Conservation (phyloP, 2,113 vertebrate genomes). For the Aleadryas rufinucha region DNA sequence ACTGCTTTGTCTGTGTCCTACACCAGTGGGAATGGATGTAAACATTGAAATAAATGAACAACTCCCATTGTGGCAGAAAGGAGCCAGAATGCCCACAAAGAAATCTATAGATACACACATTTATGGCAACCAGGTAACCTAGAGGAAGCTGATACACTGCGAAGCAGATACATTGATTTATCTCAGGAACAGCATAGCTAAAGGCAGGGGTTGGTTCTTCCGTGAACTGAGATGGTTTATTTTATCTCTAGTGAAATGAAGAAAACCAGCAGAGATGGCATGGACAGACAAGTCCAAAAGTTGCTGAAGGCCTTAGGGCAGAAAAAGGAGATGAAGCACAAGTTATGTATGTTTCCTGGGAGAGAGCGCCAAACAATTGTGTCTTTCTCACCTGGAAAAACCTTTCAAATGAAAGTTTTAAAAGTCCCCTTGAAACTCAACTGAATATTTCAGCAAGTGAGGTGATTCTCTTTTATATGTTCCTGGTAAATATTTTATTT, state of each 20-base stretch:
- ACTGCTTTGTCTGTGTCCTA: background rate
- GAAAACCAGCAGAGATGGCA: background rate
- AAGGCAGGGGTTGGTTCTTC: background rate
- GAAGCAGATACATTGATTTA: background rate
- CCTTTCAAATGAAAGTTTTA: conserved; percentile 34
- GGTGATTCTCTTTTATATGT: background rate
- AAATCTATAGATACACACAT: background rate
- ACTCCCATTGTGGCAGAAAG: background rate
- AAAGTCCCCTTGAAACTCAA: background rate
- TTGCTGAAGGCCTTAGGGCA: background rate
- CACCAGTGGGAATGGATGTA: background rate
- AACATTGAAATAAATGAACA: background rate
- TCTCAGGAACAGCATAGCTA: background rate
- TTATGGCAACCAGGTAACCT: background rate
- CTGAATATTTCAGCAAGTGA: conserved; percentile 40
- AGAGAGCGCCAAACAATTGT: background rate
- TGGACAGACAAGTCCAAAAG: background rate
- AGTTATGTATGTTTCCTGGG: background rate
- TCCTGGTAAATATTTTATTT: conserved; percentile 54
- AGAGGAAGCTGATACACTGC: background rate
- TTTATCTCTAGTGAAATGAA: background rate
- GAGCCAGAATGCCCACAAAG: background rate
- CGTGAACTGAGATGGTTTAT: background rate
- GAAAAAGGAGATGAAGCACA: background rate
- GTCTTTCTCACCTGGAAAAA: background rate